phyloP scores from a whole-genome alignment of 2,113 vertebrate genomes.

The Peromyscus californicus region DNA sequence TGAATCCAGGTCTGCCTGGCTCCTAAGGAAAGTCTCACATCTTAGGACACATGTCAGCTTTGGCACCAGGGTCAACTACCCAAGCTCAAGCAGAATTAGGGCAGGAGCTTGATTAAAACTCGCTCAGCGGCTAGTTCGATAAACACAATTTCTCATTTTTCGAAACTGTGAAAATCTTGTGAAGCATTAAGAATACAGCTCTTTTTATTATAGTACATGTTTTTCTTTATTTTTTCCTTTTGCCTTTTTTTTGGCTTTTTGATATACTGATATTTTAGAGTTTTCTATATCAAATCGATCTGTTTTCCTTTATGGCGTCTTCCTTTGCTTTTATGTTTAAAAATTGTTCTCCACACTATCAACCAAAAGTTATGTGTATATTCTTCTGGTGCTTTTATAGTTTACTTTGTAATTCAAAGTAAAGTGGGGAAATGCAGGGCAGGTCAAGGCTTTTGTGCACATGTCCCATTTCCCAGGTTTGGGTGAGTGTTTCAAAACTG shows the following conservation, averaged over 20 bases:
- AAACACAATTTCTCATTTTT: conserved; percentile 35
- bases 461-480: conserved; percentile 63
- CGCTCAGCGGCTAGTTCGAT: not conserved
- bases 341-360: conserved; percentile 10
- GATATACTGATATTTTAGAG: conserved; percentile 45
- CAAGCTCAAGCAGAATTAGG: not conserved
- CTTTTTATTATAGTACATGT: not conserved
- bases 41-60: not conserved
- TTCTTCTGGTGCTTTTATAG: conserved; percentile 66
- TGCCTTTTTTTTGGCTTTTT: conserved; percentile 43
- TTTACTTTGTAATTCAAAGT: conserved; percentile 74
- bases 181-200: not conserved
- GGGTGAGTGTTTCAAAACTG: conserved; percentile 62
- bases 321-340: conserved; percentile 71
- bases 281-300: conserved; percentile 58
- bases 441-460: conserved; percentile 35
- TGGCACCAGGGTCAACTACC: not conserved
- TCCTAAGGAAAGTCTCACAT: not conserved
- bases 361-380: conserved; percentile 55
- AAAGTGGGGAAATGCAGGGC: not conserved
- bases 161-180: conserved; percentile 11
- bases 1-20: not conserved
- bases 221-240: conserved; percentile 42
- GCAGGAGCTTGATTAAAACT: not conserved
- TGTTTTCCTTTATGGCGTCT: conserved; percentile 68